Base-by-base conservation (phyloP, 2,888 invertebrate genomes). In the Nebria brevicollis region DNA sequence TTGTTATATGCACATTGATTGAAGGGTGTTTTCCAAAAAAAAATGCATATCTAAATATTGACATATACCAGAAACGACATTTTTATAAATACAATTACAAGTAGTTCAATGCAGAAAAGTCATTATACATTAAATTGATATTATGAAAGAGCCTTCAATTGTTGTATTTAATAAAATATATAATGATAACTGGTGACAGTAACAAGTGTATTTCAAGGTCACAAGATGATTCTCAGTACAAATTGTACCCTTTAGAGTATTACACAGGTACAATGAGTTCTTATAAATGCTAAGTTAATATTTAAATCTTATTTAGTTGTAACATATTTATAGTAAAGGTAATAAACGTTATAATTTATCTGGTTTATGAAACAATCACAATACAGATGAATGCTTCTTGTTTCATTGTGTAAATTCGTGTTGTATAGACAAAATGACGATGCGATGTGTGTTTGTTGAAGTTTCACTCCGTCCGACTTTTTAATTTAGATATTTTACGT, bases 261-360 rank as follows among this genome's bases (percentile, higher is more conserved):
- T 80, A 79, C 79, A 75, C 79, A 80, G 80, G 78, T 83, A 82
- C 83, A 83, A 81, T 84, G 83, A 83, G 84, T 82, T 78, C 75
- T 77, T 82, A 83, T 77, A 83, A 83, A 82, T 83, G 79, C 78
- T 77, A 66, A 81, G 83, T 82, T 54, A 54, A 7, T 54, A 54
- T 54, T 54, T 54, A 34, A 34, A 34, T 34, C 77, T 76, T 77
- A 77, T 43, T 66, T 66, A 66, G 73, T 81, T 68, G 72, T 41
- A 65, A 65, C 70, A 77, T 74, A 68, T 77, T 54, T 54, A 54
- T 65, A 54, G 70, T 73, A 66, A 25, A 15, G 4, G 15, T 13
- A 25, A 66, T 8, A 15, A 34, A 34, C 1, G 5, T 34, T 2
- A 34, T 34, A 2, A 34, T 66, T 15, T 66, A 66, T 10, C 0